Evolutionary conservation across 2,888 invertebrate species (phyloP).

Genomic region (Carcina quercana): DNA sequence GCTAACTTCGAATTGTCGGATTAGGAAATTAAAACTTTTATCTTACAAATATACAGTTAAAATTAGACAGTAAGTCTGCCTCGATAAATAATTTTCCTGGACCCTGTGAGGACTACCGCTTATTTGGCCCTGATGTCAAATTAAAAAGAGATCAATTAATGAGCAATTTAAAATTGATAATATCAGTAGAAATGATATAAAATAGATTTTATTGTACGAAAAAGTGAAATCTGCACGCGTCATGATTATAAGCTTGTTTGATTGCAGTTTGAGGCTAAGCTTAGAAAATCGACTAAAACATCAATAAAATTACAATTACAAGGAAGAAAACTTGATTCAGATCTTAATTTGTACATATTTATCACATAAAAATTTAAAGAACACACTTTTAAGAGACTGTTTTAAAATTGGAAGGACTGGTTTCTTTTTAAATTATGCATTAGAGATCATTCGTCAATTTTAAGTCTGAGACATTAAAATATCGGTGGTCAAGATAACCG

Average conservation of each 20-base stretch:
- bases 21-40: too few species aligned
- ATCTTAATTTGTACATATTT: conserved; percentile 62
- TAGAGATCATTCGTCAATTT: conserved; percentile 24
- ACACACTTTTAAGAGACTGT: conserved; percentile 34
- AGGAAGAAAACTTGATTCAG: conserved; percentile 57
- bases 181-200: too few species aligned
- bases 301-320: conserved; percentile 49
- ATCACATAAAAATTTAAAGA: conserved; percentile 61
- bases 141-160: too few species aligned
- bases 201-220: too few species aligned
- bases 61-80: too few species aligned
- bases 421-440: conserved; percentile 20
- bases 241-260: background rate
- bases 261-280: background rate
- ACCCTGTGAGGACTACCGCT: too few species aligned
- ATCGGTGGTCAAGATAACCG: background rate
- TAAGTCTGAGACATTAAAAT: background rate
- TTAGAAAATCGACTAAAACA: conserved; percentile 42
- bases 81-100: too few species aligned
- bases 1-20: too few species aligned
- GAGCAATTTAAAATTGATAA: too few species aligned
- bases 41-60: too few species aligned
- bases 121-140: too few species aligned
- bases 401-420: background rate
- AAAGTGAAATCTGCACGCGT: too few species aligned